Evolutionary conservation across 2,113 vertebrate genomes (phyloP).

Genomic region (Aldabrachelys gigantea): DNA sequence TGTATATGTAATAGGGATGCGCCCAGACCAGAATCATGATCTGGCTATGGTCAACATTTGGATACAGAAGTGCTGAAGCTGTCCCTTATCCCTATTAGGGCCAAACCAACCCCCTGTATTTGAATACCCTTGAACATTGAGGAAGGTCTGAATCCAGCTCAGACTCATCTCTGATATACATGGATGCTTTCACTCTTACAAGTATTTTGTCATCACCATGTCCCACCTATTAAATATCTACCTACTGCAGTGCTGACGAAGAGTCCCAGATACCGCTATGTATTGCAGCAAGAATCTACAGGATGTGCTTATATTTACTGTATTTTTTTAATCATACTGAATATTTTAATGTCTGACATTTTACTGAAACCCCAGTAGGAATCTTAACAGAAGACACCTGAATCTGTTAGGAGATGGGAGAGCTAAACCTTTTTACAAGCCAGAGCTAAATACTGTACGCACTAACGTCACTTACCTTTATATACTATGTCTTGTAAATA

Average conservation of each 20-base stretch:
- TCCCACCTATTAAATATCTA: not conserved
- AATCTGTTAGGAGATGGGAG: slow-evolving; percentile 22
- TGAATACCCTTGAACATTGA: not conserved
- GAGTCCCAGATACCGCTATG: slow-evolving; percentile 5
- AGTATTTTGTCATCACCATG: not conserved
- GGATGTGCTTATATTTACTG: slow-evolving; percentile 61
- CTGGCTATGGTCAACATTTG: not conserved
- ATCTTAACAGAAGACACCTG: not conserved
- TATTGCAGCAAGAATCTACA: slow-evolving; percentile 30
- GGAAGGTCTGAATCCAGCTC: not conserved
- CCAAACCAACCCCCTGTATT: slow-evolving; percentile 11
- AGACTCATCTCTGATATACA: not conserved
- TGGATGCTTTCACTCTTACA: not conserved
- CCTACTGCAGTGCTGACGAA: slow-evolving; percentile 32
- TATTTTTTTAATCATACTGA: slow-evolving; percentile 65
- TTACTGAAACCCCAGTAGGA: slow-evolving; percentile 32
- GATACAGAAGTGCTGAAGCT: slow-evolving; percentile 9
- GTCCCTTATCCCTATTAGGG: not conserved
- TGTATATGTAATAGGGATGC: not conserved
- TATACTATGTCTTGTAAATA: slow-evolving; percentile 66
- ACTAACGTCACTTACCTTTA: slow-evolving; percentile 47
- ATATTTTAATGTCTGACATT: slow-evolving; percentile 52
- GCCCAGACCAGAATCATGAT: not conserved
- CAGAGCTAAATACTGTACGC: slow-evolving; percentile 46
- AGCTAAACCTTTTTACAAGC: slow-evolving; percentile 26